phyloP scores from a whole-genome alignment of 2,113 vertebrate species.

The Triplophysa rosa region DNA sequence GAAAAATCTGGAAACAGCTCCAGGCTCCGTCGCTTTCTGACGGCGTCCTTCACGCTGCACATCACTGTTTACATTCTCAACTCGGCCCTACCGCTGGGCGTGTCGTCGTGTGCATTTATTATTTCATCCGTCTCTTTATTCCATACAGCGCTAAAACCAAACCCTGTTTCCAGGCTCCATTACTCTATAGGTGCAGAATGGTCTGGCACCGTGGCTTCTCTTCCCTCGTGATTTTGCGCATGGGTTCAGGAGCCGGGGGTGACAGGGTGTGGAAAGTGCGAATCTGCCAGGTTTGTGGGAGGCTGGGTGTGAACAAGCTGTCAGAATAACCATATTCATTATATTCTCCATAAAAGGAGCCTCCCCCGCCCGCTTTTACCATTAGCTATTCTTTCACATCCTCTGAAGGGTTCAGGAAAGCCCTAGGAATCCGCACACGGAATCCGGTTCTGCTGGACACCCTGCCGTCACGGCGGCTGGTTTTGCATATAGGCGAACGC shows the following conservation, averaged over 20 bases:
- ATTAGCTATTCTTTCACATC: constrained; percentile 33
- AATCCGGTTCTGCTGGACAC: too few species aligned
- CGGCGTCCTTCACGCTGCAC: neutral
- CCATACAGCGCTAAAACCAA: neutral
- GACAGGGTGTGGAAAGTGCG: constrained; percentile 33
- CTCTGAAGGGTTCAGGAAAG: constrained; percentile 16
- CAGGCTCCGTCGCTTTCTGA: neutral
- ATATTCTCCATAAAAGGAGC: constrained; percentile 39
- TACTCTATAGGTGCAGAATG: neutral
- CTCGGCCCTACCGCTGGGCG: neutral
- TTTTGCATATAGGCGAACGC: too few species aligned
- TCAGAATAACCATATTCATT: constrained; percentile 40
- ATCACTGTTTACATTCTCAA: neutral
- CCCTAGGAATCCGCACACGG: neutral
- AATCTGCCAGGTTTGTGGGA: constrained; percentile 37
- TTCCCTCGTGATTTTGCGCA: neutral
- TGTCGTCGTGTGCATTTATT: neutral
- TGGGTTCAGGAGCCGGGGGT: constrained; percentile 29
- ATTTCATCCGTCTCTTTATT: neutral
- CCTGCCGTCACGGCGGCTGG: too few species aligned
- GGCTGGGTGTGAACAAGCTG: constrained; percentile 36
- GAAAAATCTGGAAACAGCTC: neutral
- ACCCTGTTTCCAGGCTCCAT: neutral
- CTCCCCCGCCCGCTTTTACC: constrained; percentile 14
- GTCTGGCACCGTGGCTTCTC: neutral